phyloP scores from a whole-genome alignment of 2,113 vertebrate genomes.

The Ploceus nigricollis region DNA sequence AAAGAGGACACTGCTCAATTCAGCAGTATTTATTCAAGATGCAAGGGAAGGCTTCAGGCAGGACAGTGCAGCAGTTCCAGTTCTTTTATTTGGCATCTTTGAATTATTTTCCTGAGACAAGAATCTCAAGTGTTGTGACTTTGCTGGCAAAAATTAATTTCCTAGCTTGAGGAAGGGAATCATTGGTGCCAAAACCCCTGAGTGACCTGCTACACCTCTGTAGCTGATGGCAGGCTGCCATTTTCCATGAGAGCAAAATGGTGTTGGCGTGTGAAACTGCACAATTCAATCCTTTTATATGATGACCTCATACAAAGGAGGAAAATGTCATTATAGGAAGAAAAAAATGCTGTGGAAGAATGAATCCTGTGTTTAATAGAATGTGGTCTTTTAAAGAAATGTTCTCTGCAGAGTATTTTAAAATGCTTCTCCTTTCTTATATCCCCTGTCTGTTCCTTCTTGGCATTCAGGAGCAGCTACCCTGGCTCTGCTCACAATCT shows the following conservation, averaged over 20 bases:
- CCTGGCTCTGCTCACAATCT: background rate
- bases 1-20: background rate
- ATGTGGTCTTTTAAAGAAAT: slow-evolving; percentile 9
- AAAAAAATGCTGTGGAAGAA: slow-evolving; percentile 47
- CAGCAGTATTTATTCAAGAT: background rate
- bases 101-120: background rate
- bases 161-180: background rate
- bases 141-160: slow-evolving; percentile 39
- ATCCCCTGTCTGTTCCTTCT: background rate
- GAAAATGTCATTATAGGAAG: slow-evolving; percentile 11
- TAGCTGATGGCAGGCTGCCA: slow-evolving; percentile 11
- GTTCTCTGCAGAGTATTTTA: background rate
- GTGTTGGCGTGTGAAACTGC: slow-evolving; percentile 5
- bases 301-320: slow-evolving; percentile 5
- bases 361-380: slow-evolving; percentile 41
- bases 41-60: background rate
- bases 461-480: background rate
- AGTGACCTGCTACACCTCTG: slow-evolving; percentile 47
- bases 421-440: background rate
- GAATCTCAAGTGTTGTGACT: background rate
- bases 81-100: background rate
- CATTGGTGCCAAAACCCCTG: background rate
- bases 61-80: background rate
- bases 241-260: background rate
- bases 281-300: background rate